Percentiles rank a stretch among this genome's conserved stretches.
Conservation (phyloP, 2,888 invertebrate species). For the Microctonus hyperodae region DNA sequence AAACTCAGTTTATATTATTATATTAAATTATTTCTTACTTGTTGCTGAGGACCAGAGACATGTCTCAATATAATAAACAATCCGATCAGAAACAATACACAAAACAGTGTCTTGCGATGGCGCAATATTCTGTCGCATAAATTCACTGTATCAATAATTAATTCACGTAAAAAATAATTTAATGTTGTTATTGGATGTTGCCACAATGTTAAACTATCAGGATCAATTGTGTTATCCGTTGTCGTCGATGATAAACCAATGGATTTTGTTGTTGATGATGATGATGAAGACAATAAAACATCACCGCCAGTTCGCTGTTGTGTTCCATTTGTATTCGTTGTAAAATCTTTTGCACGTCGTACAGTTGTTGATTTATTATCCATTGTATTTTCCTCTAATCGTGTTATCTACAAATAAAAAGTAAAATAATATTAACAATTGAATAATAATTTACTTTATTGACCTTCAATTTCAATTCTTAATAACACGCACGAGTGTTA, state of each 20-base stretch:
- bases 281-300: background rate
- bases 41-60: constrained; percentile 59
- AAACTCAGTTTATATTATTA: background rate
- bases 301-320: constrained; percentile 38
- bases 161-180: constrained; percentile 59
- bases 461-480: background rate
- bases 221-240: constrained; percentile 47
- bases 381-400: constrained; percentile 53
- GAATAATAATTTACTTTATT: background rate
- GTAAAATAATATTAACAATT: constrained; percentile 27
- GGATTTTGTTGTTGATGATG: constrained; percentile 26
- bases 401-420: constrained; percentile 48
- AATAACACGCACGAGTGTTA: no score
- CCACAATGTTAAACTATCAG: constrained; percentile 58
- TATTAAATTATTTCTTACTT: constrained; percentile 45
- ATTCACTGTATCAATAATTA: constrained; percentile 55
- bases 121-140: constrained; percentile 55
- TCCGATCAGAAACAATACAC: constrained; percentile 50
- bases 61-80: constrained; percentile 55
- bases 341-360: constrained; percentile 53
- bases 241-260: constrained; percentile 35
- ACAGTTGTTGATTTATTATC: constrained; percentile 47
- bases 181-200: constrained; percentile 59
- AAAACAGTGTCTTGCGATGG: constrained; percentile 55
- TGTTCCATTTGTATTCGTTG: constrained; percentile 47